Evolutionary conservation across 2,113 vertebrate species (phyloP).

Genomic region (Centropus bengalensis): DNA sequence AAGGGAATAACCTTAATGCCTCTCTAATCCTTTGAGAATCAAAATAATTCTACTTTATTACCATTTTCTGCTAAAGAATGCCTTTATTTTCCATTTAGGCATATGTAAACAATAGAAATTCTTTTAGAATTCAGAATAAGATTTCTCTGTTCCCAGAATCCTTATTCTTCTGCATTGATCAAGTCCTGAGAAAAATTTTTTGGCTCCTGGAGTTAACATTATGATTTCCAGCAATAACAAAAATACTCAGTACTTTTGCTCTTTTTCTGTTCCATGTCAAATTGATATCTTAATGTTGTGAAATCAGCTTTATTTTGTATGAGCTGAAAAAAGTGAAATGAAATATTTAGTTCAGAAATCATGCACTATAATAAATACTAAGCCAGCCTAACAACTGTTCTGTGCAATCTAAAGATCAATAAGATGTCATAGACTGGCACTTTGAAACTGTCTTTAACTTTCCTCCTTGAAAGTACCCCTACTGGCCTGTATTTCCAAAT

Average conservation of each 20-base stretch:
- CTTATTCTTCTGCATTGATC: not conserved
- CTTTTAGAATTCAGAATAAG: not conserved
- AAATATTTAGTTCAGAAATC: not conserved
- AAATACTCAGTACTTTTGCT: not conserved
- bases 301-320: not conserved
- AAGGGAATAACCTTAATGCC: not conserved
- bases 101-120: not conserved
- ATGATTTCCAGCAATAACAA: not conserved
- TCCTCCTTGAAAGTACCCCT: not conserved
- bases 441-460: not conserved
- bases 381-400: not conserved
- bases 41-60: not conserved
- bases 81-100: not conserved
- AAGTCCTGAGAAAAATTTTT: not conserved
- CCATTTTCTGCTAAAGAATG: not conserved
- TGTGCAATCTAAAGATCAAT: not conserved
- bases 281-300: not conserved
- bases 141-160: not conserved
- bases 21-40: not conserved
- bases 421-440: not conserved
- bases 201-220: not conserved
- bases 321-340: not conserved
- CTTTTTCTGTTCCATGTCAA: not conserved
- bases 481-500: slow-evolving; percentile 22
- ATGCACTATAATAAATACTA: not conserved